Evolutionary conservation across 2,888 invertebrate genomes (phyloP).

Genomic region (Ferrisia virgata): DNA sequence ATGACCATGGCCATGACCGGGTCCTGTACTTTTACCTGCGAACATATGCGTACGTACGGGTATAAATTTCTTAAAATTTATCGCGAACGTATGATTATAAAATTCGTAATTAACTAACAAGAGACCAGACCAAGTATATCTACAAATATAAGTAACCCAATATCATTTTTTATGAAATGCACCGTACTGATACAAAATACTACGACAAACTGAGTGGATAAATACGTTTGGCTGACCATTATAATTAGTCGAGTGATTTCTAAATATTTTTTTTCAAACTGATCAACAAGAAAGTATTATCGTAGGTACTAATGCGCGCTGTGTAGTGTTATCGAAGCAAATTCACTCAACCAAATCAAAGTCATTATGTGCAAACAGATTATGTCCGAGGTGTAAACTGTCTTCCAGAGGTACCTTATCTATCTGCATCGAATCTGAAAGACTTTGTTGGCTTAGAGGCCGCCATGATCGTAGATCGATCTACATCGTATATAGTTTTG

Average conservation of each 20-base stretch:
- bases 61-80: no score
- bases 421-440: no score
- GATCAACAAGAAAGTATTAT: conserved; percentile 19
- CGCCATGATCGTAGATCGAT: no score
- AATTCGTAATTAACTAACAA: no score
- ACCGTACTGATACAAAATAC: neutral
- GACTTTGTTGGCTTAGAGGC: no score
- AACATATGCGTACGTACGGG: neutral
- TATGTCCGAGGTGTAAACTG: neutral
- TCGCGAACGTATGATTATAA: no score
- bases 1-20: neutral
- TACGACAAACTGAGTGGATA: neutral
- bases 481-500: no score
- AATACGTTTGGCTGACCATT: conserved; percentile 37
- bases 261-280: neutral
- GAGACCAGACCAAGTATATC: no score
- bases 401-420: neutral
- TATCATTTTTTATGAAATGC: neutral
- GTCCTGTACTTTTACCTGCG: conserved; percentile 46
- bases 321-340: neutral
- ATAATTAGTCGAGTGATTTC: conserved; percentile 31
- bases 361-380: neutral
- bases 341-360: conserved; percentile 34
- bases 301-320: no score
- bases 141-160: no score